Evolutionary conservation across 2,888 invertebrate species (phyloP).

Genomic region (Watsonalla binaria): DNA sequence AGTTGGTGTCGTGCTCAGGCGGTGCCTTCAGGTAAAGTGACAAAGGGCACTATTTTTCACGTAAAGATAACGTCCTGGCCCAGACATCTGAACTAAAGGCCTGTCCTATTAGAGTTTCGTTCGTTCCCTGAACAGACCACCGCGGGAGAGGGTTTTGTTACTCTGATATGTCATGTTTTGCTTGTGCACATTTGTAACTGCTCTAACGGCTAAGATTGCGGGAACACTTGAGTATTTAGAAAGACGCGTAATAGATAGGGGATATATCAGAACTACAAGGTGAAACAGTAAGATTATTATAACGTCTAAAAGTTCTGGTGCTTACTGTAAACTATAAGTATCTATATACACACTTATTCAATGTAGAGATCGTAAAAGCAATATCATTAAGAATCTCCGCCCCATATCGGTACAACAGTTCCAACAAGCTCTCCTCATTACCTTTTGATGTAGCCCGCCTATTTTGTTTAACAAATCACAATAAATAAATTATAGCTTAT

Average conservation of each 20-base stretch:
- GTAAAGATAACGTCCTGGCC: slow-evolving; percentile 56
- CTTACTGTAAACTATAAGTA: too few species aligned
- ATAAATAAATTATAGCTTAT: neutral
- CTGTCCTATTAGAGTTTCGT: slow-evolving; percentile 68
- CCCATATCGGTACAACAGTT: neutral
- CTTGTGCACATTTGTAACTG: slow-evolving; percentile 61
- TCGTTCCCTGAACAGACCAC: slow-evolving; percentile 58
- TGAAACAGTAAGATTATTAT: too few species aligned
- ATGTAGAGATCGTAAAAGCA: neutral
- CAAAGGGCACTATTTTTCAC: slow-evolving; percentile 72
- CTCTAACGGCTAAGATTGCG: slow-evolving; percentile 45
- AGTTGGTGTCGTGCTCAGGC: slow-evolving; percentile 25
- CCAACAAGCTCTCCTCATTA: neutral
- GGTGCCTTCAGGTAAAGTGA: slow-evolving; percentile 35
- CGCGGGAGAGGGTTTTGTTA: slow-evolving; percentile 54
- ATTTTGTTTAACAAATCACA: neutral
- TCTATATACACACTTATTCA: neutral
- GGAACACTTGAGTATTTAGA: slow-evolving; percentile 5
- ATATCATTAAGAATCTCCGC: neutral
- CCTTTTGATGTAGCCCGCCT: neutral
- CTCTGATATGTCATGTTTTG: slow-evolving; percentile 53
- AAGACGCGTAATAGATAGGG: neutral
- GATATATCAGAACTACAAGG: neutral
- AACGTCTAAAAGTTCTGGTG: too few species aligned
- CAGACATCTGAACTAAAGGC: slow-evolving; percentile 61